A percentile compares a stretch with the other conserved stretches of the same genome.
These are phyloP conservation scores for Chlorops oryzae DNA, from an alignment of 1,140 invertebrate genomes.

Conservation along the genomic window DNA sequence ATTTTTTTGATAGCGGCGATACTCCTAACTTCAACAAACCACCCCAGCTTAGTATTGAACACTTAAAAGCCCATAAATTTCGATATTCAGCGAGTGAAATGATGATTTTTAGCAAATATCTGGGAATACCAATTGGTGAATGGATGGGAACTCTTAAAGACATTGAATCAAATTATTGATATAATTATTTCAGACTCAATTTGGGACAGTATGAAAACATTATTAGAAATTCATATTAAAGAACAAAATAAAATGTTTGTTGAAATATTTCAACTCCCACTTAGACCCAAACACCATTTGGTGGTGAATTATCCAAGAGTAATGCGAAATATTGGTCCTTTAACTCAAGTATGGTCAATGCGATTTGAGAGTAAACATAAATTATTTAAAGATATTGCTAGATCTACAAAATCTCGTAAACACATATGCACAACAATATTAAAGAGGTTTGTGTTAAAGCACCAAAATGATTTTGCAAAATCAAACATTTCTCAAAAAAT, in stretches of 20 bases:
- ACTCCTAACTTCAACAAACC: background rate
- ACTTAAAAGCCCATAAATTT: background rate
- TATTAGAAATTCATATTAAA: background rate
- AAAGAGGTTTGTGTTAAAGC: too few relatives aligned
- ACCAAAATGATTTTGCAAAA: too few relatives aligned
- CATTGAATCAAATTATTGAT: too few relatives aligned
- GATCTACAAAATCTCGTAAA: background rate
- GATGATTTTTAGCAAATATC: background rate
- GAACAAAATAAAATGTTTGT: background rate
- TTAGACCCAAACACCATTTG: slow-evolving; percentile 4
- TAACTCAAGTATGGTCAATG: background rate
- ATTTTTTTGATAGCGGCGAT: background rate
- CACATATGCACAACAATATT: too few relatives aligned
- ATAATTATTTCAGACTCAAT: background rate
- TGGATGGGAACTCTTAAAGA: too few relatives aligned
- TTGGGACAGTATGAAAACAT: background rate
- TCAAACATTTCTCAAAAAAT: too few relatives aligned
- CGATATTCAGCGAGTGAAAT: background rate
- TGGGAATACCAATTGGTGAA: background rate
- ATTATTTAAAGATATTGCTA: background rate
- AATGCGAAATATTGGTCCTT: slow-evolving; percentile 1
- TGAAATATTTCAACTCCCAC: background rate
- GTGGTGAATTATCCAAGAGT: background rate
- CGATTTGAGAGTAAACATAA: background rate
- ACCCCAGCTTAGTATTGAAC: background rate